These are phyloP conservation scores for Meandrusa payeni DNA, from an alignment of 2,888 invertebrate species.

Conservation along the genomic window DNA sequence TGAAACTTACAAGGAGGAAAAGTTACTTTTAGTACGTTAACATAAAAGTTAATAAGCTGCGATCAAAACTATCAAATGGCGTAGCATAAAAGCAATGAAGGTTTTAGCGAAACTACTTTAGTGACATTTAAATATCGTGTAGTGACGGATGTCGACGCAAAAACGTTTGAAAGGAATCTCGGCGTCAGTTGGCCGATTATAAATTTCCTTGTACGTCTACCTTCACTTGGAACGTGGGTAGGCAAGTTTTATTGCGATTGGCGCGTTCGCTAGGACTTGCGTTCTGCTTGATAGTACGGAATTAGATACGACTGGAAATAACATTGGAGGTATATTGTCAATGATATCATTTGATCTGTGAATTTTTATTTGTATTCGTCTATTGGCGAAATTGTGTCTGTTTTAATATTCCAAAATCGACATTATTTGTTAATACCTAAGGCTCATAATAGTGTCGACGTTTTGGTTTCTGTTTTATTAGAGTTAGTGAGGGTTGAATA, in stretches of 20 bases:
- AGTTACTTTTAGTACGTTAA: too few relatives aligned
- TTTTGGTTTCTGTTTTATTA: too few relatives aligned
- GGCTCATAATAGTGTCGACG: too few relatives aligned
- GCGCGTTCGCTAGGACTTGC: not conserved
- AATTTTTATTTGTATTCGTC: not conserved
- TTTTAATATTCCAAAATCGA: too few relatives aligned
- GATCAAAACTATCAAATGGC: not conserved
- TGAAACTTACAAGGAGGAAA: too few relatives aligned
- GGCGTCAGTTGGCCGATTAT: slow-evolving; percentile 12
- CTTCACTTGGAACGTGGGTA: slow-evolving; percentile 14
- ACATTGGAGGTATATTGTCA: not conserved
- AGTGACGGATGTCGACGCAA: slow-evolving; percentile 9
- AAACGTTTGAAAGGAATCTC: slow-evolving; percentile 17
- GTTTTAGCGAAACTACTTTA: slow-evolving; percentile 7
- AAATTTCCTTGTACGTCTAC: slow-evolving; percentile 19
- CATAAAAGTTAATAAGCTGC: not conserved
- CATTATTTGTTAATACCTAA: too few relatives aligned
- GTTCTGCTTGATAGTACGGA: slow-evolving; percentile 3
- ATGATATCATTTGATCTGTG: slow-evolving; percentile 6
- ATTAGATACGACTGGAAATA: slow-evolving; percentile 6
- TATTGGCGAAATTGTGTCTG: too few relatives aligned
- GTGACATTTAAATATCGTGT: slow-evolving; percentile 4
- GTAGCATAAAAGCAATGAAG: not conserved
- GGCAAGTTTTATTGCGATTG: slow-evolving; percentile 12
- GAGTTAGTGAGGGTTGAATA: too few relatives aligned